Base-by-base conservation (phyloP, 1,140 invertebrate genomes). In the Aphis craccivora region DNA sequence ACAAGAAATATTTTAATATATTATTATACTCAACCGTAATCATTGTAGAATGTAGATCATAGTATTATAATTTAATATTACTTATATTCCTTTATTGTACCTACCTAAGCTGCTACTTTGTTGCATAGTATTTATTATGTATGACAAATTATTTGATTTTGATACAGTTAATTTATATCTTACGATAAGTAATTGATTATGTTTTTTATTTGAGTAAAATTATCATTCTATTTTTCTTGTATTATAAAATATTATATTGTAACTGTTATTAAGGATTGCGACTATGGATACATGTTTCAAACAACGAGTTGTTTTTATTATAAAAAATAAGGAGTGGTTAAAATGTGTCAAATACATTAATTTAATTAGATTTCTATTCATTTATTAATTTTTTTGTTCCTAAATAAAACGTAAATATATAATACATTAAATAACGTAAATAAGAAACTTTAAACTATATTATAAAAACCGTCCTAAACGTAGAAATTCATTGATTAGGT, bases 1-100 rank as follows among this genome's bases (percentile, higher is more conserved):
- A 30, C 53, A 55, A 90, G 89, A 90, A 90, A 90, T 76, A 51
- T 86, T 43, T 45, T 45, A 86, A 18, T 30, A 30, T 45, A 86
- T 30, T 86, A 86, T 45, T 45, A n/a, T 37, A 43, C 40, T 45
- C 25, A 23, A 84, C 23, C 40, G 9, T 40, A 84, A 84, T 84
- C 40, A 40, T 25, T 51, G 48, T 51, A 51, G 48, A 40, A 40
- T 86, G 30, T 60, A 60, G 30, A 76, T 14, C n/a, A 76, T 76
- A 76, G 11, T 18, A n/a, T 76, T 76, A 18, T 20, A n/a, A 76
- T 35, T 76, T 76, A 76, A 76, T 76, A 76, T 76, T 76, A n/a
- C n/a, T 2, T n/a, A 76, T 18, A n/a, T 18, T n/a, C 30, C 14
- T 20, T 2, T 18, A 14, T 20, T n/a, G 60, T 76, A 40, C 37